Percentiles rank a stretch among this genome's conserved stretches.
Evolutionary conservation across 2,888 invertebrate species (phyloP).

Genomic region (Panopea generosa): DNA sequence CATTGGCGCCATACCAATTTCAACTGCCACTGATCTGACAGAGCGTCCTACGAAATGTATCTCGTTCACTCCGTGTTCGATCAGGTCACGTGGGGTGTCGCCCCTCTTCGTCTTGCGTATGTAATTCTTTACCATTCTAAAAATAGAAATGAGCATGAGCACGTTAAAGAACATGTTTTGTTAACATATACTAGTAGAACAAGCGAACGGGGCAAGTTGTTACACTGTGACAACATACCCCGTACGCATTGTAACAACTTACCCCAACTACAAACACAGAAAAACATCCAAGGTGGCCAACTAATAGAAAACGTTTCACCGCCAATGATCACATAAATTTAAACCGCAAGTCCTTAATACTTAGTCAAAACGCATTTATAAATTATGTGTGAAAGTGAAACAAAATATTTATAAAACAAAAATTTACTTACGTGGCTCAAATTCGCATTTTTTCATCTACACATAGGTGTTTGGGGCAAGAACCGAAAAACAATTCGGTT

Average conservation of each 20-base stretch:
- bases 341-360: conserved; percentile 19
- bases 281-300: conserved; percentile 13
- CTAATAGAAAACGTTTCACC: conserved; percentile 8
- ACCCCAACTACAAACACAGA: conserved; percentile 18
- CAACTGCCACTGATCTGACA: conserved; percentile 32
- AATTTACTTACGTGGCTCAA: conserved; percentile 33
- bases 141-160: neutral
- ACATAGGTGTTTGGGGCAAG: neutral
- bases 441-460: conserved; percentile 6
- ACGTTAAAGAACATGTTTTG: too few species aligned
- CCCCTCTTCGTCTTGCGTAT: conserved; percentile 16
- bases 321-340: conserved; percentile 1
- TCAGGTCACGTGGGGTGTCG: conserved; percentile 18
- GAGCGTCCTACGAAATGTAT: conserved; percentile 34
- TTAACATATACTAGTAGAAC: neutral
- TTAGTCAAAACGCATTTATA: conserved; percentile 17
- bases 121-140: conserved; percentile 40
- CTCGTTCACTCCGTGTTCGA: conserved; percentile 30
- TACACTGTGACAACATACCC: conserved; percentile 23
- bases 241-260: conserved; percentile 33
- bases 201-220: conserved; percentile 23
- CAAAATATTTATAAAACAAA: conserved; percentile 16
- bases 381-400: conserved; percentile 16
- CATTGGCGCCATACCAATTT: conserved; percentile 30
- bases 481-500: neutral